Evolutionary conservation across 2,888 invertebrate genomes (phyloP), one percentile per base, ranked within the genome.

Genomic region (Hydrotaea diabolus): DNA sequence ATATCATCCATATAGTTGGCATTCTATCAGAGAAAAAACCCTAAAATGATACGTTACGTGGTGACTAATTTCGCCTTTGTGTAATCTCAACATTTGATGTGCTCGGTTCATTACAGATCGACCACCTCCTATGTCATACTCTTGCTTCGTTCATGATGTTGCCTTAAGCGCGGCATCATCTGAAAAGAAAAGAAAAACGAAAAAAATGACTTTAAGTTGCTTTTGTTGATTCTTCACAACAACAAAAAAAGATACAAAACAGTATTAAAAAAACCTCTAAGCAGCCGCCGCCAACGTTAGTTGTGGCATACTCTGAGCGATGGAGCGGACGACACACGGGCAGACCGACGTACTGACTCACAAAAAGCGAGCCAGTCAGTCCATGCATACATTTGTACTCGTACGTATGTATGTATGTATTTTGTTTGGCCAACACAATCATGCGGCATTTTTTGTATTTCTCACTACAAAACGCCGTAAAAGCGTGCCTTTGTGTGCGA

Each of bases 401-500:
- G n/a, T 49, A 49, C 7, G n/a, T n/a, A 49, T 49, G 49, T 15
- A 15, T 49, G n/a, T 49, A 3, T 7, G 49, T 49, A 17, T 64
- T 69, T 72, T 62, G 62, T 77, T 71, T 77, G 46, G 72, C 72
- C 77, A 77, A 81, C 84, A 84, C 81, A 80, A 78, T 84, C 77
- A 72, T 78, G 81, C 84, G 77, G 80, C 81, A 53, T 80, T 73
- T 80, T 71, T 74, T 74, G n/a, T 59, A 4, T 57, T 13, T 39
- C 39, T 26, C 43, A 64, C 15, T 31, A 80, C 80, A 83, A 80
- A 80, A 83, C 77, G 78, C 81, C 78, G 81, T 81, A 81, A 80
- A 84, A 84, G 81, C 77, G 84, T 84, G 84, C 84, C 81, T 78
- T 80, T 83, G 83, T 15, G 2, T 49, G n/a, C n/a, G 49, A 49